Evolutionary conservation across 1,140 invertebrate genomes (phyloP).

Genomic region (Nixonia krombeini): DNA sequence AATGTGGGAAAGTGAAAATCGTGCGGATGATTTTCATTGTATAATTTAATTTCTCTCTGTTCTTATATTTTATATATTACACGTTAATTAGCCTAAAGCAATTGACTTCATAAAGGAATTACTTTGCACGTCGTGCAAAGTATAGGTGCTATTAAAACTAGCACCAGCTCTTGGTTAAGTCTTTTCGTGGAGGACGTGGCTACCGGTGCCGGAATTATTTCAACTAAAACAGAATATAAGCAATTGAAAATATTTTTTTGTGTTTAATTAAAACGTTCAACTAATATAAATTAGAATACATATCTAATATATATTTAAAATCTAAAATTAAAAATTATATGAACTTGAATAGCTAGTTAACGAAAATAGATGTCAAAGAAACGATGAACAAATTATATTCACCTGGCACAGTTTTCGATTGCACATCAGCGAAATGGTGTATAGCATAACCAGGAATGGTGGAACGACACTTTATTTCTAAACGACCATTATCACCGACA

Average conservation of each 20-base stretch:
- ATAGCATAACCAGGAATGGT: conserved; percentile 80
- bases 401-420: conserved; percentile 78
- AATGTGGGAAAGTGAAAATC: no score
- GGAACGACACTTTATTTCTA: conserved; percentile 79
- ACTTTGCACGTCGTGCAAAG: conserved; percentile 58
- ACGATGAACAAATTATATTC: conserved; percentile 27
- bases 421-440: conserved; percentile 77
- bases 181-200: conserved; percentile 54
- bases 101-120: conserved; percentile 69
- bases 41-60: conserved; percentile 52
- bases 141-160: conserved; percentile 53
- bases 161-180: conserved; percentile 53
- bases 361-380: no score
- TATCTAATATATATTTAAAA: not conserved
- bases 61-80: conserved; percentile 49
- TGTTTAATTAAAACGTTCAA: not conserved
- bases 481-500: conserved; percentile 75
- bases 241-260: conserved; percentile 2
- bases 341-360: no score
- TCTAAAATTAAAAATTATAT: no score
- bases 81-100: conserved; percentile 64
- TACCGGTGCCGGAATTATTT: conserved; percentile 56
- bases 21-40: conserved; percentile 22
- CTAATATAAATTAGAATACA: no score
- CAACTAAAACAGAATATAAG: conserved; percentile 54